Conservation (phyloP, 1,140 invertebrate species). For the Ceratitis capitata region DNA sequence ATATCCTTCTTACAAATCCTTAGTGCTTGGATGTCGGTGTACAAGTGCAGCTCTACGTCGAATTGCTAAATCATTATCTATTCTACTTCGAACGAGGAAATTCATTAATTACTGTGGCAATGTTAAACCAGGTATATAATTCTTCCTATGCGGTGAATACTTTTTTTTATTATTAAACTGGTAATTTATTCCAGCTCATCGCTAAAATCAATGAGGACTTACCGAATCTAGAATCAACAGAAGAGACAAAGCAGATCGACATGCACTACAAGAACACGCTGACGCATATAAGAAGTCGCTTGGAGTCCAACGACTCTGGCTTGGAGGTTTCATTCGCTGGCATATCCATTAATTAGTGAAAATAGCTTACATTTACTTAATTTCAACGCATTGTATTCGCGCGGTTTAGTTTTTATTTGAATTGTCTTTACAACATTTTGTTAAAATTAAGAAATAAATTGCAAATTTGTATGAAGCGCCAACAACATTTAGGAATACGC, state of each 20-base stretch:
- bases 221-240: slow-evolving; percentile 89
- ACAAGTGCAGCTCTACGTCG: slow-evolving; percentile 94
- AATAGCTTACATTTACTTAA: background rate
- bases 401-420: background rate
- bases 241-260: slow-evolving; percentile 95
- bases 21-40: slow-evolving; percentile 98
- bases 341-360: slow-evolving; percentile 58
- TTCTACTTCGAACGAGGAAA: slow-evolving; percentile 96
- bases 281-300: slow-evolving; percentile 77
- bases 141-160: no score
- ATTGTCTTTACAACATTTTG: background rate
- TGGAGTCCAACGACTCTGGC: slow-evolving; percentile 73
- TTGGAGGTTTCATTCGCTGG: slow-evolving; percentile 66
- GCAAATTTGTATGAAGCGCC: background rate
- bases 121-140: slow-evolving; percentile 68
- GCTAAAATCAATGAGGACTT: slow-evolving; percentile 92
- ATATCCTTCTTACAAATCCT: background rate
- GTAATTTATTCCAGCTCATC: slow-evolving; percentile 77
- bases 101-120: slow-evolving; percentile 74
- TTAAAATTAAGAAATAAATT: background rate
- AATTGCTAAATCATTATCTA: slow-evolving; percentile 93
- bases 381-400: background rate
- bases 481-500: no score
- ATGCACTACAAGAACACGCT: slow-evolving; percentile 93
- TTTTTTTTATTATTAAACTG: background rate